phyloP scores from a whole-genome alignment of 2,797 vertebrate species.

The Selene dorsalis region DNA sequence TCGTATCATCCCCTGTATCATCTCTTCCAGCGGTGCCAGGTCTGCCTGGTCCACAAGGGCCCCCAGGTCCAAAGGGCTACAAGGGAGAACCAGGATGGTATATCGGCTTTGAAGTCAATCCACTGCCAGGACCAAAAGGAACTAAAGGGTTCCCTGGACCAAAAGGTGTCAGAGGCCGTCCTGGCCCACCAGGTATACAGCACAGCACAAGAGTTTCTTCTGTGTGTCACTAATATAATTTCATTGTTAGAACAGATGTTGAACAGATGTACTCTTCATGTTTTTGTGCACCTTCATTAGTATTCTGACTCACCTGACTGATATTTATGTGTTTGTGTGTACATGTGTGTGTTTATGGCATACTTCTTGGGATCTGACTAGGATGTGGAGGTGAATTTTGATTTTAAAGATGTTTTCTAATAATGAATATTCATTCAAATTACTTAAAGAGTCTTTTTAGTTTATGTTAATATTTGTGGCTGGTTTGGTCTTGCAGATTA shows the following conservation, averaged over 20 bases:
- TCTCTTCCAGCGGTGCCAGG: constrained; percentile 20
- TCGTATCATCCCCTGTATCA: neutral
- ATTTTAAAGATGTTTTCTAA: neutral
- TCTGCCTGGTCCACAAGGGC: constrained; percentile 49
- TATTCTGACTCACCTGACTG: constrained; percentile 20
- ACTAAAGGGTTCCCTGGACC: constrained; percentile 51
- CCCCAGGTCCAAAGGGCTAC: constrained; percentile 67
- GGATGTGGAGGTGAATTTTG: constrained; percentile 70
- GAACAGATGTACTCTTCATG: neutral
- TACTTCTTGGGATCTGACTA: constrained; percentile 24
- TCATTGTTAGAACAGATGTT: neutral
- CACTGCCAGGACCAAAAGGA: constrained; percentile 62
- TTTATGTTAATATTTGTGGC: neutral
- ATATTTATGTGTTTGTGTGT: constrained; percentile 31
- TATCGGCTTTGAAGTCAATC: neutral
- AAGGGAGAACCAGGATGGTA: constrained; percentile 72
- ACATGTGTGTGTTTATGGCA: neutral
- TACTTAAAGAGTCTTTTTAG: neutral
- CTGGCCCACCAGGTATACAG: constrained; percentile 69
- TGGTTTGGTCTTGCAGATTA: constrained; percentile 59
- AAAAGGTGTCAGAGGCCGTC: constrained; percentile 66
- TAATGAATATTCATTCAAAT: neutral
- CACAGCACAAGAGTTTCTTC: neutral
- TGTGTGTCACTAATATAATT: constrained; percentile 3
- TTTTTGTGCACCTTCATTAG: constrained; percentile 1